Conservation (phyloP, 2,113 vertebrate genomes). For the Apodemus sylvaticus region DNA sequence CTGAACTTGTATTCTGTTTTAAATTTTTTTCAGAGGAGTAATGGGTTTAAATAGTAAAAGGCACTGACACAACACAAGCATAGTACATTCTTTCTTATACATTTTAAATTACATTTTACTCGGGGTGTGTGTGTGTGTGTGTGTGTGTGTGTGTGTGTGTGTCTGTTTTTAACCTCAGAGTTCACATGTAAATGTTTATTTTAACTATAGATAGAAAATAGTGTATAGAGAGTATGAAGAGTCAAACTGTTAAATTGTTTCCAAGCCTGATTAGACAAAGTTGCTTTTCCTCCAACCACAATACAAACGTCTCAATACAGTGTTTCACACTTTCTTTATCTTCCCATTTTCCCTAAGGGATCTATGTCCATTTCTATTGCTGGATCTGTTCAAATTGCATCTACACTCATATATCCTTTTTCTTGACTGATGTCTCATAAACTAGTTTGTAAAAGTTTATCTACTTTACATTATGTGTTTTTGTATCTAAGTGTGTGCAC, state of each 20-base stretch:
- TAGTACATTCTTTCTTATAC: neutral
- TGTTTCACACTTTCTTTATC: neutral
- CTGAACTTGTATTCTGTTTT: neutral
- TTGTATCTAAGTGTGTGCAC: neutral
- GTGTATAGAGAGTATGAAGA: neutral
- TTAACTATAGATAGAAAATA: neutral
- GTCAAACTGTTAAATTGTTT: neutral
- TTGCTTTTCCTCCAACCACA: neutral
- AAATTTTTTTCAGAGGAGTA: neutral
- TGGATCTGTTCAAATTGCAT: neutral
- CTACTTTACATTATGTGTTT: neutral
- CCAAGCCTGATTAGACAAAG: neutral
- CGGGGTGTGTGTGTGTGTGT: too few species aligned
- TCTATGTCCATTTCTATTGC: neutral
- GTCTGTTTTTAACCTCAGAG: neutral
- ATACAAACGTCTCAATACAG: neutral
- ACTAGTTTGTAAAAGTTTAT: neutral
- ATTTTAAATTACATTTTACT: neutral
- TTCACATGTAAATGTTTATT: neutral
- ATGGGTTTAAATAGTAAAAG: neutral
- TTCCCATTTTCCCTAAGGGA: neutral
- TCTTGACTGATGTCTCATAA: neutral
- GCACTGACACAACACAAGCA: neutral
- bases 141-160: neutral
- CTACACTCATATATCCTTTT: neutral